phyloP scores from a whole-genome alignment of 1,140 invertebrate genomes.

The Macrosteles quadrilineatus region DNA sequence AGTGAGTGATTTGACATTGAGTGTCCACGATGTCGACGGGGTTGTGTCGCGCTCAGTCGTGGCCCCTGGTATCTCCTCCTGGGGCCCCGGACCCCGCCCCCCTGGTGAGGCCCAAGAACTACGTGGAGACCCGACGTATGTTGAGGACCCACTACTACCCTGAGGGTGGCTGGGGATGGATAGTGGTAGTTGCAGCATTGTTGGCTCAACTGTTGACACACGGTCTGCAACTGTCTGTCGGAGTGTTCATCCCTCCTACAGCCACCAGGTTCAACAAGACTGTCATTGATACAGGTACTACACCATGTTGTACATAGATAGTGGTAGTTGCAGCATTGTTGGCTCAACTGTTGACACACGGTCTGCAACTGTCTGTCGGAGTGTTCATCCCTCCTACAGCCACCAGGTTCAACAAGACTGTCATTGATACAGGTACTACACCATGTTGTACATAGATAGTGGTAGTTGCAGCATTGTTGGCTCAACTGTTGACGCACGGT shows the following conservation, averaged over 20 bases:
- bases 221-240: slow-evolving; percentile 61
- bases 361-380: too few relatives aligned
- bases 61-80: slow-evolving; percentile 31
- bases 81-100: neutral
- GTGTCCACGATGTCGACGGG: slow-evolving; percentile 6
- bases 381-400: too few relatives aligned
- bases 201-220: slow-evolving; percentile 66
- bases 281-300: slow-evolving; percentile 28
- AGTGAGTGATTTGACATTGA: too few relatives aligned
- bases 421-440: too few relatives aligned
- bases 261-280: slow-evolving; percentile 44
- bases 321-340: too few relatives aligned
- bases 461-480: too few relatives aligned
- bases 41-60: slow-evolving; percentile 32
- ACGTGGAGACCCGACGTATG: slow-evolving; percentile 55
- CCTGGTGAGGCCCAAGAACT: slow-evolving; percentile 26
- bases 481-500: too few relatives aligned
- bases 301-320: too few relatives aligned
- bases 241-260: slow-evolving; percentile 43
- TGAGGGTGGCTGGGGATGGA: slow-evolving; percentile 81
- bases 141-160: slow-evolving; percentile 73
- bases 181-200: slow-evolving; percentile 65
- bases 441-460: too few relatives aligned
- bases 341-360: too few relatives aligned
- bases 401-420: too few relatives aligned